phyloP scores from a whole-genome alignment of 2,888 invertebrate species.

The Nomada fucata region DNA sequence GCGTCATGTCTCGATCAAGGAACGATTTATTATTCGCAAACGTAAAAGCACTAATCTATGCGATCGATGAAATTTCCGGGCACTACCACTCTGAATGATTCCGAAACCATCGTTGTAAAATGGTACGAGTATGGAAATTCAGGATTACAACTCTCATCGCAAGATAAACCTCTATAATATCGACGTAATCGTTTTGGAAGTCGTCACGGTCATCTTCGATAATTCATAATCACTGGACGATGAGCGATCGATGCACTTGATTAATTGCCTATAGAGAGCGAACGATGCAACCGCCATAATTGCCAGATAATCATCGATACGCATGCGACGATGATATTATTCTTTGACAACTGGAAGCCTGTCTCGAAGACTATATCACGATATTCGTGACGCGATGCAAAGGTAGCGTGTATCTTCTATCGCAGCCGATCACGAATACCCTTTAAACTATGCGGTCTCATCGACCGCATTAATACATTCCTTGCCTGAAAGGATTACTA shows the following conservation, averaged over 20 bases:
- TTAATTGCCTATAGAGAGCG: conserved; percentile 21
- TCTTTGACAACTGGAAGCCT: conserved; percentile 81
- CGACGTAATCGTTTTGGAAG: conserved; percentile 59
- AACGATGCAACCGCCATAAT: conserved; percentile 24
- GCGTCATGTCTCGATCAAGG: neutral
- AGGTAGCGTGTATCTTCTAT: neutral
- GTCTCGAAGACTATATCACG: conserved; percentile 80
- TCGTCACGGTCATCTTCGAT: conserved; percentile 45
- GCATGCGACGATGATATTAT: conserved; percentile 27
- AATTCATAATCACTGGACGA: conserved; percentile 37
- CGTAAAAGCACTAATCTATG: conserved; percentile 31
- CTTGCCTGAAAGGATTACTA: conserved; percentile 93
- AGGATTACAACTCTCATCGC: conserved; percentile 18
- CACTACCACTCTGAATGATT: conserved; percentile 46
- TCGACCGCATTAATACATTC: conserved; percentile 85
- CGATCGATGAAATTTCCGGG: conserved; percentile 14
- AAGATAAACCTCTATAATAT: conserved; percentile 22
- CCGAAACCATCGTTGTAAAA: conserved; percentile 45
- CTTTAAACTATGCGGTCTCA: neutral
- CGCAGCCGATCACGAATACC: conserved; percentile 33
- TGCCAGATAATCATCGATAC: conserved; percentile 16
- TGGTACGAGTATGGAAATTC: conserved; percentile 26
- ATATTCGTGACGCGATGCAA: conserved; percentile 23
- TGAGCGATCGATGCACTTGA: conserved; percentile 29
- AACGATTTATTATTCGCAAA: conserved; percentile 9